Conservation (phyloP, 2,797 vertebrate genomes). For the Australoheros facetus region DNA sequence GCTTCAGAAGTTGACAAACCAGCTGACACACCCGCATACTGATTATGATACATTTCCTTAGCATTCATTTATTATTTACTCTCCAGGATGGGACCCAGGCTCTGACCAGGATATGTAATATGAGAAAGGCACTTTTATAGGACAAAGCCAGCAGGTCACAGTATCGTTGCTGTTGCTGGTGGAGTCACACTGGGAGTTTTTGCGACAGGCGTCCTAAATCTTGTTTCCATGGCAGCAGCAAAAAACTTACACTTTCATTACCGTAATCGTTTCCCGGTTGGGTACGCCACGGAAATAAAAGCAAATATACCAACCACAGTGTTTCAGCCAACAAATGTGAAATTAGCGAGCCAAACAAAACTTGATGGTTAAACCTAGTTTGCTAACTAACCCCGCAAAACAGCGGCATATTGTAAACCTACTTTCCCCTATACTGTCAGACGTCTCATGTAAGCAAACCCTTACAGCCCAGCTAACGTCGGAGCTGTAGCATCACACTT, state of each 20-base stretch:
- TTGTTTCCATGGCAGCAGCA: slow-evolving; percentile 31
- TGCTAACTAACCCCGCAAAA: not conserved
- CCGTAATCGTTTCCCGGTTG: not conserved
- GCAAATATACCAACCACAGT: not conserved
- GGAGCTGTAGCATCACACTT: not conserved
- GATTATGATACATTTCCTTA: not conserved
- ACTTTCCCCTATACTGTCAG: not conserved
- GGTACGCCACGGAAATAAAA: not conserved
- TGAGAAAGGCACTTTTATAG: not conserved
- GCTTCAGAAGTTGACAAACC: not conserved
- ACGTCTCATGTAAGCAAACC: not conserved
- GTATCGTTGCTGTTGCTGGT: too few relatives aligned
- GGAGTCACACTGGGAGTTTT: not conserved
- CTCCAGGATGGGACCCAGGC: slow-evolving; percentile 1
- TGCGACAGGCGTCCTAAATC: not conserved
- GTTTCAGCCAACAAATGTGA: not conserved
- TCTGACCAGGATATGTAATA: slow-evolving; percentile 31
- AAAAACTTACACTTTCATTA: not conserved
- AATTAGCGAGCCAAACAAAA: not conserved
- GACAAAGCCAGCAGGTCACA: not conserved
- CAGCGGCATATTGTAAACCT: not conserved
- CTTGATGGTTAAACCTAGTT: not conserved
- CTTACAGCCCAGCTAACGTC: not conserved
- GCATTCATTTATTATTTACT: not conserved
- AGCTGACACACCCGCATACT: not conserved